These are phyloP conservation scores for Ailuropoda melanoleuca DNA, from an alignment of 2,113 vertebrate species.

Conservation along the genomic window DNA sequence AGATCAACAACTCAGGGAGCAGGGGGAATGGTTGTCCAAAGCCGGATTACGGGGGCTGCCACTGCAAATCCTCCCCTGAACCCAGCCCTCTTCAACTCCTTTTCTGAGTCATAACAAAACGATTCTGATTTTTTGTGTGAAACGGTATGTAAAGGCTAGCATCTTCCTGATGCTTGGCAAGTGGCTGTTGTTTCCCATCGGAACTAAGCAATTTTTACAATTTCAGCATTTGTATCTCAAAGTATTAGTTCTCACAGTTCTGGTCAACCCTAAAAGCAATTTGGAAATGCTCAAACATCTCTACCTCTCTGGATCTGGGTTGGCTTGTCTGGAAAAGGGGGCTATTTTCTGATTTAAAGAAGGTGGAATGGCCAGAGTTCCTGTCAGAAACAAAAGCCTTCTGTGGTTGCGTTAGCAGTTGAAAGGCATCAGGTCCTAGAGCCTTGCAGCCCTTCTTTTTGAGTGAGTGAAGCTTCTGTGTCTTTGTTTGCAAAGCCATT, in stretches of 20 bases:
- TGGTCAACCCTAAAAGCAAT: background rate
- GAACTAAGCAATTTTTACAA: background rate
- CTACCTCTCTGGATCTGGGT: too few species aligned
- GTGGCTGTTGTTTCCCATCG: background rate
- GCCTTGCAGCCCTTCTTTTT: background rate
- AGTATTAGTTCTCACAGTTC: background rate
- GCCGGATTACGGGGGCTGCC: background rate
- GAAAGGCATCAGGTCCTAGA: background rate
- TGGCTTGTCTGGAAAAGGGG: background rate
- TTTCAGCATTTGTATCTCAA: background rate
- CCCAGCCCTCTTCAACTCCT: background rate
- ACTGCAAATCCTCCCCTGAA: background rate
- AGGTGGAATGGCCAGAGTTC: background rate
- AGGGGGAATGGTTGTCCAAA: background rate
- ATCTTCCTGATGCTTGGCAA: background rate
- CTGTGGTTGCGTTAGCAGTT: background rate
- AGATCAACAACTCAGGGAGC: fast-evolving
- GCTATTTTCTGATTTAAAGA: background rate
- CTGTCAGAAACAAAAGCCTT: background rate
- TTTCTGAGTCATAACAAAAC: background rate
- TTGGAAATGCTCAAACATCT: background rate
- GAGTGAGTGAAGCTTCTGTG: background rate
- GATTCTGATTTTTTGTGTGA: background rate
- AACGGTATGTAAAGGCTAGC: background rate
- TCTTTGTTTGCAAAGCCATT: background rate